Evolutionary conservation across 2,113 vertebrate genomes (phyloP), one percentile per base, ranked within the genome.

Genomic region (Chaetura pelagica): DNA sequence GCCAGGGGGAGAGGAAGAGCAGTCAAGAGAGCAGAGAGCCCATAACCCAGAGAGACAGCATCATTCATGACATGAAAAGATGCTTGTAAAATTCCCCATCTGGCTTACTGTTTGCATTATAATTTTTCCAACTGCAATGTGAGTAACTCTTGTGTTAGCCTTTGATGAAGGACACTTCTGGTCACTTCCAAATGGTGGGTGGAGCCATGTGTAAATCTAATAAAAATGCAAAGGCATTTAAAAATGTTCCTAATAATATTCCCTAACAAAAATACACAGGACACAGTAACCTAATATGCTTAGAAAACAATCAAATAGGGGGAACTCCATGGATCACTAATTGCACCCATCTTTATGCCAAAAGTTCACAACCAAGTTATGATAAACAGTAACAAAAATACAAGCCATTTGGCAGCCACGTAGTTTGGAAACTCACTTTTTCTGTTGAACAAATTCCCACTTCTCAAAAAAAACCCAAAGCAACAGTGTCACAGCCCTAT

Each of bases 11-110:
- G 93, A 96, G 87, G 84, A 97, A 92, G 79, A 90, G 93, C 90
- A 96, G 73, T 44, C 26, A 15, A 87, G 81, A 86, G 80, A 91
- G 89, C 78, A 79, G 84, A 79, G 48, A 85, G 81, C 20, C 14
- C 72, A 86, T 44, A 74, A 89, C 87, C 54, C 64, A 54, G 63
- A 93, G 88, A 87, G 69, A 71, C 91, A 94, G 48, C 48, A 91
- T 80, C 90, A 93, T 83, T 93, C 90, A 88, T 38, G 67, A 94
- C 87, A 83, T 72, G 79, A 96, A 96, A 95, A 80, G 79, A 87
- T 87, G 85, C 85, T 80, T 81, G 81, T 61, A 96, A 91, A 97
- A 95, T 84, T 96, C 91, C 77, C 87, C 95, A 95, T 95, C 94
- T 94, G 85, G 96, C 40, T 84, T 92, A 84, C 42, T 95, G 58